Base-by-base conservation (phyloP, 2,888 invertebrate genomes). In the Volucella bombylans region DNA sequence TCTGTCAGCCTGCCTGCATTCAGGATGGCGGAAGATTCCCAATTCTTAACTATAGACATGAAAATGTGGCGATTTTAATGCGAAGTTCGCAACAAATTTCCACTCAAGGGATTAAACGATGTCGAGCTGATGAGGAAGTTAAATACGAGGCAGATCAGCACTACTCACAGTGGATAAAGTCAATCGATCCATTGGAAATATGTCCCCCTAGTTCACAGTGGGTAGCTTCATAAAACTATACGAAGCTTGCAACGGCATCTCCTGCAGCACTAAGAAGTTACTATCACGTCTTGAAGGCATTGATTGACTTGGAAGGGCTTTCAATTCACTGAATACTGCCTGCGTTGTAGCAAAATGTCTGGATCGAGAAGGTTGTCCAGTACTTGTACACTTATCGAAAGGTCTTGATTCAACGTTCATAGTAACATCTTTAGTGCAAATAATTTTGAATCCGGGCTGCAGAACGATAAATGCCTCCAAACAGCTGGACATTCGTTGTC, bases 111-210 rank as follows among this genome's bases (percentile, higher is more conserved):
- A 96, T 96, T 87, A 95, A 96, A 87, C 94, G 99, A 65, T 99
- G 98, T 91, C 95, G 96, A 86, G 97, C 98, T 52, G 99, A 99
- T 91, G 99, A 99, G 2, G 2, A 94, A 99, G 87, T 96, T 97
- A 59, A 99, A 99, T 55, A 97, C 96, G 99, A 99, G 92, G 96
- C 96, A 23, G 98, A 98, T 90, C 94, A 96, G 10, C 96, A 98
- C 90, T 99, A 99, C 92, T 96, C 98, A 0, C 97, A 98, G 89
- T 99, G 99, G 99, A 95, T 97, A 95, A 98, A 90, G 96, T 98
- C 78, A 97, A 97, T 91, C 96, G 98, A 89, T 95, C 97, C 12
- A 95, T 99, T 91, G 99, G 99, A 86, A 95, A 98, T 82, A 89
- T 92, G 15, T 90, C 90, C 8, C 91, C 91, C 0, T 89, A 90